Evolutionary conservation across 2,888 invertebrate species (phyloP), one percentile per base, ranked within the genome.

Genomic region (Eulithis prunata): DNA sequence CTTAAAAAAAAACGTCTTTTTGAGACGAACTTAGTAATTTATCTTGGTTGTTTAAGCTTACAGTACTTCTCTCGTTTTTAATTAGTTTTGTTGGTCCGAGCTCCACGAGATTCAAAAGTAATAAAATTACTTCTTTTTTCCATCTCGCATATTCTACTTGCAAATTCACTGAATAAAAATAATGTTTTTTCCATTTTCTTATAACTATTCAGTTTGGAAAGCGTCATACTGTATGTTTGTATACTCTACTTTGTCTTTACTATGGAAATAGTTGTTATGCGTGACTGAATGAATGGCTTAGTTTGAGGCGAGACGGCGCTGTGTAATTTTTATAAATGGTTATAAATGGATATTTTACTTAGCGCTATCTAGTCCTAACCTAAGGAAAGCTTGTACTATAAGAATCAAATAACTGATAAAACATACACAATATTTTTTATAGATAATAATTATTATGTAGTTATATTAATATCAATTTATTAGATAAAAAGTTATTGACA

Each of bases 1-100:
- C 21, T 43, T 63, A 63, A 71, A 75, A 80, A n/a, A 21, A 78
- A 76, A 75, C 75, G 71, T 76, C 75, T 75, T 80, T 55, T 79
- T 77, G 78, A 80, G 64, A 81, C 78, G 84, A 86, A 88, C 85
- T 88, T 79, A 79, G 85, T 84, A 83, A 89, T 89, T 89, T 89
- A 88, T 89, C 87, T 86, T 84, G 77, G 82, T 83, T 86, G 83
- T 84, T 86, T 83, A 80, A 84, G 81, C 76, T 79, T 69, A 65
- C 69, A 72, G 62, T 76, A 72, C 76, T 85, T 88, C 69, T 74
- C 76, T 72, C 77, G 73, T 80, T 85, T 87, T 88, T 89, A 89
- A 89, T 89, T 89, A 87, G 84, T 86, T 89, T 85, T 83, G 78
- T 82, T 83, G 75, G 72, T 75, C 75, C 69, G 66, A 75, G 73